Conservation (phyloP, 1,140 invertebrate genomes). For the Drosophila dunni region DNA sequence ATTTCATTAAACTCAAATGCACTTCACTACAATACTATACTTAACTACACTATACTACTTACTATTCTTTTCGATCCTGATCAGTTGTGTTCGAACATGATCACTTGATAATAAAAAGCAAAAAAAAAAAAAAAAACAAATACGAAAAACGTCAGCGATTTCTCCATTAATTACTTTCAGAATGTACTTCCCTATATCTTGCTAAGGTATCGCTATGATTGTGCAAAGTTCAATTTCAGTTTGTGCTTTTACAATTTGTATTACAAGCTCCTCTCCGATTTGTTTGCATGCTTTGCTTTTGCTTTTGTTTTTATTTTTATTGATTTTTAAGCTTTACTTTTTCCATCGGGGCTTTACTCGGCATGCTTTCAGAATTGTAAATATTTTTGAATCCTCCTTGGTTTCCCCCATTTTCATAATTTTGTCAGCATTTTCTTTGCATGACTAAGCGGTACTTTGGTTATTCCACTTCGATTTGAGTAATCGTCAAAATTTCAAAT, state of each 20-base stretch:
- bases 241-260: conserved; percentile 23
- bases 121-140: not conserved
- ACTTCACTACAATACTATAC: not conserved
- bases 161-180: conserved; percentile 13
- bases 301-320: too few species aligned
- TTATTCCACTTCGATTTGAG: not conserved
- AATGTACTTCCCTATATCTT: conserved; percentile 33
- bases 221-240: conserved; percentile 19
- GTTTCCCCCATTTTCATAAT: not conserved
- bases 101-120: not conserved
- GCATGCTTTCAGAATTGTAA: too few species aligned
- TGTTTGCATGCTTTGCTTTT: not conserved
- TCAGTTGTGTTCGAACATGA: conserved; percentile 8
- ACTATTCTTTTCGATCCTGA: conserved; percentile 15
- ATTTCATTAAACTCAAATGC: conserved; percentile 14
- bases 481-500: not conserved
- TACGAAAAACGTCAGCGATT: conserved; percentile 12
- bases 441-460: not conserved
- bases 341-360: too few species aligned
- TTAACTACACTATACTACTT: not conserved
- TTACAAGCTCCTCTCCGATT: not conserved
- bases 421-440: not conserved
- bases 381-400: too few species aligned
- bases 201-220: conserved; percentile 6
- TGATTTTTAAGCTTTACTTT: too few species aligned